Evolutionary conservation across 2,113 vertebrate genomes (phyloP).

Genomic region (Donacobius atricapilla): DNA sequence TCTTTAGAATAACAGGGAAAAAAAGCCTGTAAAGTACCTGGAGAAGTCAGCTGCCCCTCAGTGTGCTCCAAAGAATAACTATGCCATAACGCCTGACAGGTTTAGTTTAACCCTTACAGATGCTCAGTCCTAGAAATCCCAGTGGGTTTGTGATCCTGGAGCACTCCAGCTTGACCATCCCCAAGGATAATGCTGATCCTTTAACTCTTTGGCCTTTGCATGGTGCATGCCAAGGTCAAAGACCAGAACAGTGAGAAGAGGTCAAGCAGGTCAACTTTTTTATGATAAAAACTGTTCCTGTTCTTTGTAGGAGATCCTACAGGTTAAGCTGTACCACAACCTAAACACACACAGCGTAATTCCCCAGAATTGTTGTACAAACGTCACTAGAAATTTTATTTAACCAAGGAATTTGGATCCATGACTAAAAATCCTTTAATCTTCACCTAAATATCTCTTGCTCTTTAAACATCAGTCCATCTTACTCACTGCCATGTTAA

Average conservation of each 20-base stretch:
- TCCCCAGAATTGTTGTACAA: background rate
- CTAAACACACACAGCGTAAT: background rate
- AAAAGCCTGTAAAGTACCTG: background rate
- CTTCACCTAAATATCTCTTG: background rate
- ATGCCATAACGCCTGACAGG: background rate
- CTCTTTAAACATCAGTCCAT: background rate
- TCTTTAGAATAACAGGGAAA: background rate
- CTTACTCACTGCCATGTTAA: background rate
- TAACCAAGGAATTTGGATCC: background rate
- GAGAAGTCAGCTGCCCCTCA: background rate
- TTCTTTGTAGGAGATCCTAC: background rate
- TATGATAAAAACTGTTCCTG: background rate
- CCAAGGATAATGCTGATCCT: background rate
- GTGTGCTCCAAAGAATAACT: background rate
- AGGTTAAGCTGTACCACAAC: background rate
- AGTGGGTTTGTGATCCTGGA: background rate
- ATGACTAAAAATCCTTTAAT: background rate
- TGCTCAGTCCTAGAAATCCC: background rate
- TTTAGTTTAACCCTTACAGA: background rate
- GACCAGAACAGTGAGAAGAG: background rate
- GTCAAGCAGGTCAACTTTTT: background rate
- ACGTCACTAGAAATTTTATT: background rate
- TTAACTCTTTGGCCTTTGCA: background rate
- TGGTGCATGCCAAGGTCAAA: background rate
- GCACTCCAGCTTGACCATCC: background rate